phyloP scores from a whole-genome alignment of 2,797 vertebrate genomes.

The Rhynchonycteris naso region DNA sequence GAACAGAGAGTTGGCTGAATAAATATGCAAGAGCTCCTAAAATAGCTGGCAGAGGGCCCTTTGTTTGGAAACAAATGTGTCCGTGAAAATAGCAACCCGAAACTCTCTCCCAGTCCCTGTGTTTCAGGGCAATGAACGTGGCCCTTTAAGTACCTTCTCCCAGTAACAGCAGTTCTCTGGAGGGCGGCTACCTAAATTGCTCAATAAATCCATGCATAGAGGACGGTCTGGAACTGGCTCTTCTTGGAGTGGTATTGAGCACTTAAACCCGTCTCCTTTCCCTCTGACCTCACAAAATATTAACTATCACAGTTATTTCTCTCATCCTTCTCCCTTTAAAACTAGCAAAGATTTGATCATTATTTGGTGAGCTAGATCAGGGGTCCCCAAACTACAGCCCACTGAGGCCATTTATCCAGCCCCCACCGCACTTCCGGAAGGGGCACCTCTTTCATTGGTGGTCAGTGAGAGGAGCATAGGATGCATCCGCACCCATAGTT shows the following conservation, averaged over 20 bases:
- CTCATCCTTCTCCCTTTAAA: not conserved
- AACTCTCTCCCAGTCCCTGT: not conserved
- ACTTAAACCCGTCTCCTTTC: not conserved
- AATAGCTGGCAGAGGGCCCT: constrained; percentile 68
- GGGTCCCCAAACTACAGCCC: no score
- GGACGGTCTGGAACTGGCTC: constrained; percentile 11
- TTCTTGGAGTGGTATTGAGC: not conserved
- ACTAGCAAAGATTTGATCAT: constrained; percentile 6
- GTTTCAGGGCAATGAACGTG: constrained; percentile 41
- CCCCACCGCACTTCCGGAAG: no score
- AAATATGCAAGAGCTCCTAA: constrained; percentile 66
- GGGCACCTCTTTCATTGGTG: no score
- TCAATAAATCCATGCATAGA: constrained; percentile 57
- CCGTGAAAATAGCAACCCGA: constrained; percentile 56
- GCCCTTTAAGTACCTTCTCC: constrained; percentile 58
- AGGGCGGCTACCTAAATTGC: constrained; percentile 54
- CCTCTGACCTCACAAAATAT: not conserved
- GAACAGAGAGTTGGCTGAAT: constrained; percentile 57
- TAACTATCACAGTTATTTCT: not conserved
- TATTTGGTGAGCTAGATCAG: not conserved
- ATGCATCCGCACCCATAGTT: no score
- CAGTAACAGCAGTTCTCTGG: constrained; percentile 57
- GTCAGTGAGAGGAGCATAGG: no score
- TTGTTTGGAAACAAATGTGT: constrained; percentile 77
- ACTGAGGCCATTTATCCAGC: no score